Base-by-base conservation (phyloP, 2,113 vertebrate genomes). In the Raphicerus campestris region DNA sequence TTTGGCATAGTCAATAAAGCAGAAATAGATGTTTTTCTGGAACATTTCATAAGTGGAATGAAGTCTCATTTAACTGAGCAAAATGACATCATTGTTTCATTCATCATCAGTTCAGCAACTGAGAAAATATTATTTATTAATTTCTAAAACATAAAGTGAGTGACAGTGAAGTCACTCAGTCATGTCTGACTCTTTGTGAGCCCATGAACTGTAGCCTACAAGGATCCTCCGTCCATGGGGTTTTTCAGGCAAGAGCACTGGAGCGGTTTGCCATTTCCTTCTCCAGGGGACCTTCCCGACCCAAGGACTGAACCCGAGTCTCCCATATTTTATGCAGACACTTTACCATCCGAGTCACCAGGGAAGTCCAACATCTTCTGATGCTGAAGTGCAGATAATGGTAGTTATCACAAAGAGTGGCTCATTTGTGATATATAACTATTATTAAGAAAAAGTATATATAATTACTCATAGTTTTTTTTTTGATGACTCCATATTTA, bases 141-240 rank as follows among this genome's bases (percentile, higher is more conserved):
- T 78, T 80, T 51, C 82, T 45, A 75, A 83, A 58, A 63, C 17
- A 9, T 82, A 55, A 66, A 35, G 63, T 66, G 32, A 66, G 63
- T 66, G 63, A 66, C 10, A 66, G 63, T 66, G 32, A 66, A 20
- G 32, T 66, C 32, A 5, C 32, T 66, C 32, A 66, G 32, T 66
- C 32, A 0, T 66, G 32, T 35, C 32, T 0, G 17, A 35, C 4
- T 35, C 63, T 66, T 66, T 35, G 63, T 4, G 32, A 66, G 32
- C 63, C 17, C 17, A 20, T 35, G 32, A 35, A 35, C 32, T 66
- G 32, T 35, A 66, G 8, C 32, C 8, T 19, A 35, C 8, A 8
- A 66, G 16, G 1, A 19, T 66, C 63, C 17, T 66, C 32, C 0
- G 0, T 66, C 63, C 32, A 35, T 66, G 17, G 32, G 63, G 10